A percentile compares a stretch with the other conserved stretches of the same genome.
Conservation (phyloP, 2,797 vertebrate species). For the Microchirus variegatus region DNA sequence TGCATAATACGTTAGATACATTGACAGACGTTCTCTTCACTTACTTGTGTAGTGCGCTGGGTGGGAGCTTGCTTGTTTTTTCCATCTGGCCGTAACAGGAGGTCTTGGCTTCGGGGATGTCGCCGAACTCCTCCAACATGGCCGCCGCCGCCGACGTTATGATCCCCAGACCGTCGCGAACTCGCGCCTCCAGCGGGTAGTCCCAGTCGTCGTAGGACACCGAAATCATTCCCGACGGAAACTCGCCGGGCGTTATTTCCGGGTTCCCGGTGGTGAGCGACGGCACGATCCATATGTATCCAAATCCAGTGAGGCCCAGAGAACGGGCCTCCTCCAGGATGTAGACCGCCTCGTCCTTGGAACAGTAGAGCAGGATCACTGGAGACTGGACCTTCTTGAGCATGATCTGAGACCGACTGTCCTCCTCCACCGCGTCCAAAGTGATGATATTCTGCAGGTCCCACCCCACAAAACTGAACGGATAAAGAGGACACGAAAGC, state of each 20-base stretch:
- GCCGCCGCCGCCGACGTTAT: conserved; percentile 92
- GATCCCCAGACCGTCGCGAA: conserved; percentile 94
- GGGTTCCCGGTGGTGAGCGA: conserved; percentile 94
- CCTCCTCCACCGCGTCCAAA: conserved; percentile 91
- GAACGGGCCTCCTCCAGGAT: conserved; percentile 95
- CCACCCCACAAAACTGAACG: conserved; percentile 92
- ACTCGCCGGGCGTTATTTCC: conserved; percentile 89
- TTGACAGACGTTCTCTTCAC: conserved; percentile 33
- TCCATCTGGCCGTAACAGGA: conserved; percentile 93
- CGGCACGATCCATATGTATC: conserved; percentile 98
- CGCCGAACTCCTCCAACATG: conserved; percentile 93
- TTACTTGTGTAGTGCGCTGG: conserved; percentile 94
- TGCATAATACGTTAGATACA: conserved; percentile 1
- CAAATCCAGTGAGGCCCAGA: conserved; percentile 93
- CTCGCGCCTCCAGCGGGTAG: conserved; percentile 91
- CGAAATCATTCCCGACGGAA: conserved; percentile 94
- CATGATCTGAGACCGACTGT: conserved; percentile 92
- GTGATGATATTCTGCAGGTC: conserved; percentile 93
- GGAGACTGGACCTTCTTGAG: conserved; percentile 97
- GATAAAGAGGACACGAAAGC: conserved; percentile 41
- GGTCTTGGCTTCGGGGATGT: conserved; percentile 92
- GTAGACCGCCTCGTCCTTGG: conserved; percentile 92
- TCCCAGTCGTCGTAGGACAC: conserved; percentile 98
- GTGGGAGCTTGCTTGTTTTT: conserved; percentile 84
- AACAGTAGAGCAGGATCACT: conserved; percentile 94